These are phyloP conservation scores for Cephus pulcher DNA, from an alignment of 2,888 invertebrate species.

Conservation along the genomic window DNA sequence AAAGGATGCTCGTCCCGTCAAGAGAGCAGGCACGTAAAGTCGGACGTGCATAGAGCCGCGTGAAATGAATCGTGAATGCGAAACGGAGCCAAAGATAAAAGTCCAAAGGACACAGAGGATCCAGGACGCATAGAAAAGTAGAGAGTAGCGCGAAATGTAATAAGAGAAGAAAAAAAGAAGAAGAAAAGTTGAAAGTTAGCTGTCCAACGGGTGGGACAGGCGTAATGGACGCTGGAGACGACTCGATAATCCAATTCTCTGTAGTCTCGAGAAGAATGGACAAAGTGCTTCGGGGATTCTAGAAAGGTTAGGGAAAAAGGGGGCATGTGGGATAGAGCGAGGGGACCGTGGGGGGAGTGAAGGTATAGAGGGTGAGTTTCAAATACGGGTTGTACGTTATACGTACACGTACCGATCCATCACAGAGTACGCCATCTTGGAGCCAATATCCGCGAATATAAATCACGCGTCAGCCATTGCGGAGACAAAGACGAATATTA, in stretches of 20 bases:
- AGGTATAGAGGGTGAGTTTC: conserved; percentile 15
- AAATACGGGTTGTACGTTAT: conserved; percentile 27
- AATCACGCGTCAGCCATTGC: conserved; percentile 48
- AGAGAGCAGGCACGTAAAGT: background rate
- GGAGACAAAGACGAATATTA: conserved; percentile 51
- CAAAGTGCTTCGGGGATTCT: background rate
- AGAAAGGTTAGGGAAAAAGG: background rate
- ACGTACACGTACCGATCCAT: conserved; percentile 40
- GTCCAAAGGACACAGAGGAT: background rate
- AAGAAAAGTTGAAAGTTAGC: background rate
- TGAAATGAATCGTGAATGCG: background rate
- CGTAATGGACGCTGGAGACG: background rate
- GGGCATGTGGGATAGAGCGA: background rate
- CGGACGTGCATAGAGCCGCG: background rate
- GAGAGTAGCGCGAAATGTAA: background rate
- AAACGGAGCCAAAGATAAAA: background rate
- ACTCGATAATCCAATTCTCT: background rate
- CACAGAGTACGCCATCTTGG: conserved; percentile 47
- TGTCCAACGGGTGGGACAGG: background rate
- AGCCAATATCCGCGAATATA: conserved; percentile 52
- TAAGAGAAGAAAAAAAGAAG: background rate
- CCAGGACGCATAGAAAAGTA: background rate
- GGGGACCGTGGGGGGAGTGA: background rate
- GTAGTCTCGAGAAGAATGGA: background rate
- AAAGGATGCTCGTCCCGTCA: background rate